Percentiles rank a stretch among this genome's conserved stretches.
phyloP scores from a whole-genome alignment of 2,888 invertebrate species.

The Cephus runcator region DNA sequence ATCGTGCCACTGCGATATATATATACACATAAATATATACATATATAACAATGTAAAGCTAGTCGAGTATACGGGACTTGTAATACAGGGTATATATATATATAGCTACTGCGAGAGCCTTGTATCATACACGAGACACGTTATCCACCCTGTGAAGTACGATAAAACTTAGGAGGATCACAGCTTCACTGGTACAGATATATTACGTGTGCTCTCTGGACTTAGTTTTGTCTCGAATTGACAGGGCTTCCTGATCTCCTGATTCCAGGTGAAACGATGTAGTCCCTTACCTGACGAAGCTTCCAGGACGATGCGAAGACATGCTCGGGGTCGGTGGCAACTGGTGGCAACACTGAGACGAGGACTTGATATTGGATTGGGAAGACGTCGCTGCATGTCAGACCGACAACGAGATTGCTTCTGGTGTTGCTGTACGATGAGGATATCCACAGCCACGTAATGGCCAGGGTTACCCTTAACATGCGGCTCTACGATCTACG shows the following conservation, averaged over 20 bases:
- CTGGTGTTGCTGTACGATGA: constrained; percentile 50
- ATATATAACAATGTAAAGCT: background rate
- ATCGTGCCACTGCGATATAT: background rate
- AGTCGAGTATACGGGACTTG: background rate
- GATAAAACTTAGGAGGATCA: background rate
- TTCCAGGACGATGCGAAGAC: background rate
- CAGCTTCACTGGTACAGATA: background rate
- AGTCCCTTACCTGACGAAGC: background rate
- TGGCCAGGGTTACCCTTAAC: constrained; percentile 45
- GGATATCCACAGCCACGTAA: constrained; percentile 43
- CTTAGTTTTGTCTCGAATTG: background rate
- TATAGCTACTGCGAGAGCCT: background rate
- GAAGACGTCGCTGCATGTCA: background rate
- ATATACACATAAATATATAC: background rate
- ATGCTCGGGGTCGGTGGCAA: background rate
- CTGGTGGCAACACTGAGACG: background rate
- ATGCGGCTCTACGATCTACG: constrained; percentile 52
- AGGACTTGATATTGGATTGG: background rate
- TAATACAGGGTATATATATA: background rate
- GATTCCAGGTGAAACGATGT: background rate
- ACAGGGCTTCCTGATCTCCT: background rate
- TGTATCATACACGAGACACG: background rate
- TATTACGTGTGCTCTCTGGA: background rate
- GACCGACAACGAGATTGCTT: background rate
- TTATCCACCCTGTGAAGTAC: background rate